Percentiles rank a stretch among this genome's conserved stretches.
phyloP scores from a whole-genome alignment of 2,888 invertebrate genomes.

The Lutraria lutraria region DNA sequence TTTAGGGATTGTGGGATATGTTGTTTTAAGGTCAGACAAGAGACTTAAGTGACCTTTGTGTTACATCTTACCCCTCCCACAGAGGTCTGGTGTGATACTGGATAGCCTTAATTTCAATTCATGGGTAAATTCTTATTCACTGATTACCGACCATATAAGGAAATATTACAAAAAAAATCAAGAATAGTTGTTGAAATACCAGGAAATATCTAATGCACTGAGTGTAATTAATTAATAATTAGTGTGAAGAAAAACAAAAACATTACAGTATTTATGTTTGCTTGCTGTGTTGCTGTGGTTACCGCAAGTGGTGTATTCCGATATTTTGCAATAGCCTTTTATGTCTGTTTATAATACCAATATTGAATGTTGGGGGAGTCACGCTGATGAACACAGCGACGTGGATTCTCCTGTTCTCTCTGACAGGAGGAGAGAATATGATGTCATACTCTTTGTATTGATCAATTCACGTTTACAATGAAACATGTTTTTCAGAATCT shows the following conservation, averaged over 20 bases:
- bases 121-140: not conserved
- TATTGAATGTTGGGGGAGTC: constrained; percentile 21
- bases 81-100: not conserved
- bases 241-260: not conserved
- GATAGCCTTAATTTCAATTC: not conserved
- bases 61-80: not conserved
- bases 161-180: not conserved
- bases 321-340: not conserved
- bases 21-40: too few relatives aligned
- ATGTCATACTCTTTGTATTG: not conserved
- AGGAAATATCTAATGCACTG: not conserved
- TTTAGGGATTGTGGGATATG: too few relatives aligned
- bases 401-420: not conserved
- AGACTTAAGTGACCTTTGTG: too few relatives aligned
- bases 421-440: not conserved
- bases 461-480: not conserved
- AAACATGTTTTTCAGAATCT: not conserved
- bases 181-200: not conserved
- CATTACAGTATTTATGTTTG: not conserved
- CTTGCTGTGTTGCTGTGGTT: not conserved
- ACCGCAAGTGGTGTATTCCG: not conserved
- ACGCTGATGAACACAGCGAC: not conserved
- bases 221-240: constrained; percentile 18
- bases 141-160: not conserved
- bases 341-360: constrained; percentile 2